Conservation (phyloP, 2,797 vertebrate species). For the Leptatherina wallacei region DNA sequence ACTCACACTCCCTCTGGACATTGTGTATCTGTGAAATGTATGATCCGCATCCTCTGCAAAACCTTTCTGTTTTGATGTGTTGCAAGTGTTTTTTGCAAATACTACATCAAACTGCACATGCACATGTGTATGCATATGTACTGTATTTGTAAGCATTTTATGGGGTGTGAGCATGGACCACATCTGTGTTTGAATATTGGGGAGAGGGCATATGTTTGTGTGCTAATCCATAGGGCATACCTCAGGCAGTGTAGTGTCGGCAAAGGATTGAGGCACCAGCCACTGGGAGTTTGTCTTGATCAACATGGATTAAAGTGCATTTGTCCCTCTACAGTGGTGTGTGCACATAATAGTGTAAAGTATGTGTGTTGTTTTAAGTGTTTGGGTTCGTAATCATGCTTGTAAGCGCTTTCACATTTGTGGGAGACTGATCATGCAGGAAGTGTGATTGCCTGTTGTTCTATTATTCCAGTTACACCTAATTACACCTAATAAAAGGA, state of each 20-base stretch:
- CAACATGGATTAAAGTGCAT: slow-evolving; percentile 26
- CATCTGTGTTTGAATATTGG: neutral
- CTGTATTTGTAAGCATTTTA: neutral
- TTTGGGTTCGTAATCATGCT: too few species aligned
- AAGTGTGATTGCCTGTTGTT: slow-evolving; percentile 25
- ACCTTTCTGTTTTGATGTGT: neutral
- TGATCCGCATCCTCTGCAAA: slow-evolving; percentile 29
- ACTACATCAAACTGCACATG: neutral
- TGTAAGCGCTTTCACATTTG: slow-evolving; percentile 1
- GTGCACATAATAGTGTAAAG: neutral
- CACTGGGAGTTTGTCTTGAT: slow-evolving; percentile 23
- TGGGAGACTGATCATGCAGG: slow-evolving; percentile 21
- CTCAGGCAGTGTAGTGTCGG: slow-evolving; percentile 16
- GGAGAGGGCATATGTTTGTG: neutral
- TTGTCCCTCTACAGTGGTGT: slow-evolving; percentile 35
- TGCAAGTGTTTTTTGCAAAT: slow-evolving; percentile 8
- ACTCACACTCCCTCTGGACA: slow-evolving; percentile 38
- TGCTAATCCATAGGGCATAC: slow-evolving; percentile 22
- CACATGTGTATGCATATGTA: neutral
- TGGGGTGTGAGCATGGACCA: neutral
- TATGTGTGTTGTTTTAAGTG: neutral
- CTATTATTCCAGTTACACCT: slow-evolving; percentile 27
- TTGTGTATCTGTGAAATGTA: slow-evolving; percentile 36
- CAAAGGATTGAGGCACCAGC: slow-evolving; percentile 15
- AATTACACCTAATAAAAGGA: slow-evolving; percentile 37